phyloP scores from a whole-genome alignment of 2,888 invertebrate genomes.

The Mimas tiliae region DNA sequence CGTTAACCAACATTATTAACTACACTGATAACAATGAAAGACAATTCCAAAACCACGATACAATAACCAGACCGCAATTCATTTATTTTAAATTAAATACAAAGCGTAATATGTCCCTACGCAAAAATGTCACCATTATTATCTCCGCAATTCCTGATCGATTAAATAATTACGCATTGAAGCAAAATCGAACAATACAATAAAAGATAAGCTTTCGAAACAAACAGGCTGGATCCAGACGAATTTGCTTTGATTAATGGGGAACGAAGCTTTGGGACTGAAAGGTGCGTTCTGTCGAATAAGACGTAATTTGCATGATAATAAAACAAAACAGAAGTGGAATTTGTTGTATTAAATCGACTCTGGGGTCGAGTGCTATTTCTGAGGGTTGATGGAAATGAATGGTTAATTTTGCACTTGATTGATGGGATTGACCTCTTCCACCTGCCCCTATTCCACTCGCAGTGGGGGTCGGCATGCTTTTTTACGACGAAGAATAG shows the following conservation, averaged over 20 bases:
- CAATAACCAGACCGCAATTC: no score
- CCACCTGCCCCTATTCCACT: no score
- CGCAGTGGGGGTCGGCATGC: no score
- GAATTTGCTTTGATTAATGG: slow-evolving; percentile 41
- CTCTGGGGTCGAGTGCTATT: background rate
- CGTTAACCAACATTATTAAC: no score
- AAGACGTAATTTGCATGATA: slow-evolving; percentile 44
- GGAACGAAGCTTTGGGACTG: slow-evolving; percentile 30
- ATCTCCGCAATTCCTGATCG: slow-evolving; percentile 3
- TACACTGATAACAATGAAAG: no score
- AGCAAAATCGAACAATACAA: slow-evolving; percentile 24
- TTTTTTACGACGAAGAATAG: no score
- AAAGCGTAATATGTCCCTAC: background rate
- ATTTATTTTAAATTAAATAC: no score
- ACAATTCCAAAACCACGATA: no score
- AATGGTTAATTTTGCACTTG: background rate
- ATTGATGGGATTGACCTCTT: no score
- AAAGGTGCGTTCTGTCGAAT: slow-evolving; percentile 41
- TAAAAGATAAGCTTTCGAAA: slow-evolving; percentile 23
- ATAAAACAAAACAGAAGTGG: background rate
- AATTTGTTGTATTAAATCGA: background rate
- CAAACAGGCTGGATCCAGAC: slow-evolving; percentile 32
- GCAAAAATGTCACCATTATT: slow-evolving; percentile 26
- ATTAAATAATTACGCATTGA: slow-evolving; percentile 22
- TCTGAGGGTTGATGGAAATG: background rate